A percentile compares a stretch with the other conserved stretches of the same genome.
Conservation (phyloP, 2,888 invertebrate genomes). For the Pharmacophagus antenor region DNA sequence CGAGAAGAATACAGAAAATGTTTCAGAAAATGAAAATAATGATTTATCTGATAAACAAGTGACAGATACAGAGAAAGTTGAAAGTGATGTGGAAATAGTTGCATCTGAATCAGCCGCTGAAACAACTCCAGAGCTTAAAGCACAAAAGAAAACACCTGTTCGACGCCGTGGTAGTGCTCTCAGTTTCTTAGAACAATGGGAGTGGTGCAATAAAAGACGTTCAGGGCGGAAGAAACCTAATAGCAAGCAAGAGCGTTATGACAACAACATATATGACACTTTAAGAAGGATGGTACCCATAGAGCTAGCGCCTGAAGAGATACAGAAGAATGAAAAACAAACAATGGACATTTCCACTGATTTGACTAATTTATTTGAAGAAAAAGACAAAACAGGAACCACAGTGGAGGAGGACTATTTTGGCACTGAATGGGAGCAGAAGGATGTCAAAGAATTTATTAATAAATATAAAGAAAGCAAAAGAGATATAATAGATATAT, state of each 20-base stretch:
- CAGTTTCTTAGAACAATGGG: slow-evolving; percentile 87
- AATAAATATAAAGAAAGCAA: slow-evolving; percentile 78
- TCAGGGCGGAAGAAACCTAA: slow-evolving; percentile 74
- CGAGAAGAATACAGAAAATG: slow-evolving; percentile 56
- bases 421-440: slow-evolving; percentile 82
- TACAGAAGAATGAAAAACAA: slow-evolving; percentile 64
- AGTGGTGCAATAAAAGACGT: slow-evolving; percentile 85
- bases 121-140: slow-evolving; percentile 56
- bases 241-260: slow-evolving; percentile 79
- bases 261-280: slow-evolving; percentile 85
- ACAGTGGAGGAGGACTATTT: slow-evolving; percentile 78
- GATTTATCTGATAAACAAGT: slow-evolving; percentile 64
- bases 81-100: slow-evolving; percentile 47
- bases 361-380: slow-evolving; percentile 82
- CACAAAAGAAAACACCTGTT: slow-evolving; percentile 71
- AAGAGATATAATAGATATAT: slow-evolving; percentile 80
- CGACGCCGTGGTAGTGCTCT: slow-evolving; percentile 87
- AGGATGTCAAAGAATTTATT: slow-evolving; percentile 84
- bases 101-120: slow-evolving; percentile 47
- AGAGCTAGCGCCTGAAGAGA: slow-evolving; percentile 72
- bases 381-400: slow-evolving; percentile 54
- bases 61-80: slow-evolving; percentile 56
- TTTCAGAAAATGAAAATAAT: slow-evolving; percentile 64
- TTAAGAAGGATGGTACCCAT: slow-evolving; percentile 84
- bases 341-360: slow-evolving; percentile 81